Conservation (phyloP, 2,888 invertebrate genomes). For the Cephus rjabovi region DNA sequence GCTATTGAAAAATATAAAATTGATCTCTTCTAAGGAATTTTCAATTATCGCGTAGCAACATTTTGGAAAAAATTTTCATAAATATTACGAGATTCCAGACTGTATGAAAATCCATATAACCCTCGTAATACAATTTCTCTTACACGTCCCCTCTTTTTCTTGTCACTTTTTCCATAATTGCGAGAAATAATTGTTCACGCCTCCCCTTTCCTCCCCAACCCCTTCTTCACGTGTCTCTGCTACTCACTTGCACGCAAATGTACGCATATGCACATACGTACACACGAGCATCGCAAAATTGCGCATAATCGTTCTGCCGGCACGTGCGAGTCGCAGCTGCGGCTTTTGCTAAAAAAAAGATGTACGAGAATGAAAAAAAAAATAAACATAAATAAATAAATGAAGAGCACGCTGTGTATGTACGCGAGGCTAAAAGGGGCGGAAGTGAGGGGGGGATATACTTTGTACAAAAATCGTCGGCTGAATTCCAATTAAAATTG, state of each 20-base stretch:
- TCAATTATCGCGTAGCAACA: too few species aligned
- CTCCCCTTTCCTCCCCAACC: neutral
- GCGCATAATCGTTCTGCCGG: neutral
- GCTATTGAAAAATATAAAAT: too few species aligned
- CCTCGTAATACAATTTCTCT: too few species aligned
- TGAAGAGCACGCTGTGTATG: neutral
- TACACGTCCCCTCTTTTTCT: too few species aligned
- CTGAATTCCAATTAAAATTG: too few species aligned
- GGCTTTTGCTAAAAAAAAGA: neutral
- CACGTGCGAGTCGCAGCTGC: neutral
- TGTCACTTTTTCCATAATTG: too few species aligned
- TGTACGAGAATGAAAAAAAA: neutral
- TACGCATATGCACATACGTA: neutral
- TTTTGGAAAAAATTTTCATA: too few species aligned
- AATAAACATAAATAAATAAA: neutral
- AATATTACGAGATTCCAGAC: too few species aligned
- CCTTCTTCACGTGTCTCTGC: neutral
- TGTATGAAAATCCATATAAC: too few species aligned
- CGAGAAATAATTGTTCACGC: too few species aligned
- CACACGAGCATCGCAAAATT: neutral
- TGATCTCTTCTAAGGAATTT: too few species aligned
- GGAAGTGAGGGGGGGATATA: neutral
- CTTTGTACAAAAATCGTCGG: neutral
- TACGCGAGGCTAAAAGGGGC: too few species aligned
- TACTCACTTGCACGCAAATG: neutral